Evolutionary conservation across 2,888 invertebrate species (phyloP), one percentile per base, ranked within the genome.

Genomic region (Caenorhabditis virilis): DNA sequence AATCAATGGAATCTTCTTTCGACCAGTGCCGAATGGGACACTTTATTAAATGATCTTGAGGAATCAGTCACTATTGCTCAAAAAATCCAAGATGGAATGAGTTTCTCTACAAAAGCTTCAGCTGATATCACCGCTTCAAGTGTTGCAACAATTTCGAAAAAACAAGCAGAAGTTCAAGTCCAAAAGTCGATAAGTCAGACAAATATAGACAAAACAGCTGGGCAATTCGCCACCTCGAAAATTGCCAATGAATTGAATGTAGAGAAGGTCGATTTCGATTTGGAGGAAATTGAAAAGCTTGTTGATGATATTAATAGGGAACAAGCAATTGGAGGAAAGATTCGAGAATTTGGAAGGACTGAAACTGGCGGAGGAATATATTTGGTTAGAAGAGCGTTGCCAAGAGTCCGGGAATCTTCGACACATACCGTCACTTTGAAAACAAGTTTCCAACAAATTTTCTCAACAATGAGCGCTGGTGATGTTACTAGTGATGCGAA

Each of bases 1-100:
- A 67, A 70, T 38, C 60, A 73, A 41, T 69, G 69, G 68, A 73
- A 73, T 38, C 36, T 73, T 11, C 50, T 67, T 26, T 70, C 72
- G 18, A 62, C 69, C 9, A 60, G 63, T 25, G 63, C 77, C 0
- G 74, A 72, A 62, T 77, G 76, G 76, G 69, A 72, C 15, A 65
- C 73, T 1, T 59, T 78, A 23, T 54, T 77, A 16, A 71, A 65
- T 36, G 78, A 78, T 41, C 46, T 78, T 43, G 78, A 77, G 39
- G 68, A 74, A 9, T 71, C 74, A 16, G 53, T 77, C 0, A 72
- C 64, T 0, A 65, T 67, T 30, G 61, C 65, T 33, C 73, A 76
- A 54, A 57, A 58, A 23, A 49, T 65, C 13, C 65, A 69, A 41
- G 78, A 75, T 48, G 51, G 56, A 13, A 65, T 70, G 59, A 53